Percentiles rank a stretch among this genome's conserved stretches.
Evolutionary conservation across 2,113 vertebrate genomes (phyloP).

Genomic region (Hepsetus odoe): DNA sequence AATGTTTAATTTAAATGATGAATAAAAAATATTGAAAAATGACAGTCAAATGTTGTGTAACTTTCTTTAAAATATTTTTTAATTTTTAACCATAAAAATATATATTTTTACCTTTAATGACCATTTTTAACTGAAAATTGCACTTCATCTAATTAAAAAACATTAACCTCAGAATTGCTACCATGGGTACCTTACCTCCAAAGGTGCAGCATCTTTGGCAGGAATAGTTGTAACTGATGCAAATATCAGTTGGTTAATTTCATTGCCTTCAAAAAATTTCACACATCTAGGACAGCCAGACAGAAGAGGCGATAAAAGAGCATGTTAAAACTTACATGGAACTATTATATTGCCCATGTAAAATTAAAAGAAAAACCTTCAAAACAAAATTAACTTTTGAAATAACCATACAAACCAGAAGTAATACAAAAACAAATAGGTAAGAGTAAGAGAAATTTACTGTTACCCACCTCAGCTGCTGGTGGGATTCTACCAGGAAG

Average conservation of each 20-base stretch:
- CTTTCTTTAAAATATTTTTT: too few relatives aligned
- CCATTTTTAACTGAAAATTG: too few relatives aligned
- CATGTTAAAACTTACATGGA: background rate
- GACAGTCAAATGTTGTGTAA: too few relatives aligned
- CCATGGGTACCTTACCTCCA: constrained; percentile 76
- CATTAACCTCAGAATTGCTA: background rate
- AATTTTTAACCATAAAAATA: too few relatives aligned
- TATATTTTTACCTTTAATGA: too few relatives aligned
- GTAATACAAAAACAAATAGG: background rate
- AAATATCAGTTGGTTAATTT: constrained; percentile 91
- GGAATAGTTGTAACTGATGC: constrained; percentile 85
- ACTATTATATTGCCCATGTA: background rate
- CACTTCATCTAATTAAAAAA: background rate
- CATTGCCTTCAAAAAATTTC: constrained; percentile 94
- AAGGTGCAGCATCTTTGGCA: constrained; percentile 93
- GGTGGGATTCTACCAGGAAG: constrained; percentile 92
- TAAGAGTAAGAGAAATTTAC: background rate
- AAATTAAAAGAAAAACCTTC: background rate
- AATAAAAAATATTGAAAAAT: too few relatives aligned
- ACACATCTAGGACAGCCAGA: constrained; percentile 80
- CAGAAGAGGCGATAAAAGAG: background rate
- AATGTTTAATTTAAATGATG: too few relatives aligned
- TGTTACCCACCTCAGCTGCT: constrained; percentile 85
- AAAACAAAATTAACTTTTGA: background rate
- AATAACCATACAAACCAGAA: background rate